Percentiles rank a stretch among this genome's conserved stretches.
Evolutionary conservation across 2,113 vertebrate genomes (phyloP).

Genomic region (Sigmodon hispidus): DNA sequence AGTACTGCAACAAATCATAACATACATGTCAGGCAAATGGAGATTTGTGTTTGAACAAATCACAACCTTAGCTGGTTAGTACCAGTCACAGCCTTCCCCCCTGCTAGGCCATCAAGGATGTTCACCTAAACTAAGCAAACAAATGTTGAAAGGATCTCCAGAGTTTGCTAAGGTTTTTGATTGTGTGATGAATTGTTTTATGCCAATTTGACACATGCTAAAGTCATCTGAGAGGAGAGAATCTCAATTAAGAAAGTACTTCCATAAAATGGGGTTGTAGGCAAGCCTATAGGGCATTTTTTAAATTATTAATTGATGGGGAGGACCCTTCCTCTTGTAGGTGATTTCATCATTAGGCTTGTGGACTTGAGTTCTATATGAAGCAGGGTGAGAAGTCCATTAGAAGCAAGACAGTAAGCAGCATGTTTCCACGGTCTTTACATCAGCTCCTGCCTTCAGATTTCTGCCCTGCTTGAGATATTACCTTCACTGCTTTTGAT

Average conservation of each 20-base stretch:
- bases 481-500: background rate
- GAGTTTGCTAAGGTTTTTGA: background rate
- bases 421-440: background rate
- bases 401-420: background rate
- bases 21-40: background rate
- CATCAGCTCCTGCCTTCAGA: background rate
- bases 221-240: background rate
- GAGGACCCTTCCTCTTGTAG: background rate
- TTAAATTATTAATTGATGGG: background rate
- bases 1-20: background rate
- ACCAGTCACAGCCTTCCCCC: background rate
- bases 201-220: background rate
- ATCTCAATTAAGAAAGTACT: background rate
- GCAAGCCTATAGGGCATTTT: background rate
- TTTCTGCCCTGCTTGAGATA: background rate
- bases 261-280: background rate
- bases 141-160: rapidly evolving
- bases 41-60: background rate
- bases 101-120: background rate
- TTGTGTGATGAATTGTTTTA: background rate
- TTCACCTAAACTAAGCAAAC: background rate
- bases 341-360: background rate
- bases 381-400: background rate
- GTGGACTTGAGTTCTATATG: background rate
- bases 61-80: background rate